A percentile compares a stretch with the other conserved stretches of the same genome.
These are phyloP conservation scores for Salvelinus fontinalis DNA, from an alignment of 2,113 vertebrate genomes.

Conservation along the genomic window DNA sequence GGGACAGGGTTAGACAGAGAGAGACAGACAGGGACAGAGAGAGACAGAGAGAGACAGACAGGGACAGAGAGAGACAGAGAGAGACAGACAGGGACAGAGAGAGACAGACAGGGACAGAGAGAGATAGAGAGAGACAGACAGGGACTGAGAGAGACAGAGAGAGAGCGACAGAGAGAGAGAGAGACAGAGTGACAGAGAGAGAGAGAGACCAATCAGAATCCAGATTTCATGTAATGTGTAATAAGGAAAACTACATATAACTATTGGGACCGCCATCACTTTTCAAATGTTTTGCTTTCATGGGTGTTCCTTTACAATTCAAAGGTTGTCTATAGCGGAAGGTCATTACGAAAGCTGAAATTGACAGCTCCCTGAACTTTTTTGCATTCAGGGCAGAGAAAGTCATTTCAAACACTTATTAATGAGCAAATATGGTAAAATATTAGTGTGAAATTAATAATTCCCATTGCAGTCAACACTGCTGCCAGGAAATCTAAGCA, in stretches of 20 bases:
- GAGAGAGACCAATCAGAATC: conserved; percentile 23
- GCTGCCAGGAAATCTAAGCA: not conserved
- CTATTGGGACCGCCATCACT: conserved; percentile 13
- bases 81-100: not conserved
- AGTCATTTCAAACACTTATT: conserved; percentile 14
- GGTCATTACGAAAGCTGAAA: not conserved
- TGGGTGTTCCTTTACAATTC: not conserved
- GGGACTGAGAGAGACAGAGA: not conserved
- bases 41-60: not conserved
- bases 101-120: not conserved
- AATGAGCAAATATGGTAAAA: conserved; percentile 22
- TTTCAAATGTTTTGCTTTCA: conserved; percentile 17
- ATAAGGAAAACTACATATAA: not conserved
- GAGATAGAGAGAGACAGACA: not conserved
- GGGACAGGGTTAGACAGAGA: no score
- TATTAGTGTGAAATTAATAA: not conserved
- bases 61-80: not conserved
- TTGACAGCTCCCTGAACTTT: conserved; percentile 12
- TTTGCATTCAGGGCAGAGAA: conserved; percentile 3
- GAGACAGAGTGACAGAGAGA: not conserved
- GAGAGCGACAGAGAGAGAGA: not conserved
- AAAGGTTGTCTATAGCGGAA: not conserved
- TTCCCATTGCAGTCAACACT: not conserved
- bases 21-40: not conserved
- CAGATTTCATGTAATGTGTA: conserved; percentile 34